Evolutionary conservation across 1,140 invertebrate species (phyloP).

Genomic region (Zaprionus ghesquierei): DNA sequence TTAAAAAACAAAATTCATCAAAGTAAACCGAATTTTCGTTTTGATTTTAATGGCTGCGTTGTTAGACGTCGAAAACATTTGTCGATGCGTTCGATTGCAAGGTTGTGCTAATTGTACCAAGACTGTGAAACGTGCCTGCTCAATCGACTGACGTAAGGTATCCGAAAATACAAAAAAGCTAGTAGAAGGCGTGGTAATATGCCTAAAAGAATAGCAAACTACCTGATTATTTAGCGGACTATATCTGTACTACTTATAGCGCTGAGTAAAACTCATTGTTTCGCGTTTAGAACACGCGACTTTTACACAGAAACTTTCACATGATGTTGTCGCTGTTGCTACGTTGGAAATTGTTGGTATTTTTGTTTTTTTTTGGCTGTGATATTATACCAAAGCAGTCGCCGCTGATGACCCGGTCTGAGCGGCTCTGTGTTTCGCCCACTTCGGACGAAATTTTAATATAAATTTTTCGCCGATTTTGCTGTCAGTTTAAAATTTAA

Average conservation of each 20-base stretch:
- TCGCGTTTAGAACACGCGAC: slow-evolving; percentile 38
- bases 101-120: slow-evolving; percentile 72
- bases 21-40: slow-evolving; percentile 9
- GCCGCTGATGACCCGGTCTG: slow-evolving; percentile 9
- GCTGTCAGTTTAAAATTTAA: not conserved
- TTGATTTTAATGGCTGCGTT: slow-evolving; percentile 2
- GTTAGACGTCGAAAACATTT: slow-evolving; percentile 18
- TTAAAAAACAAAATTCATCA: slow-evolving; percentile 10
- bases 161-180: slow-evolving; percentile 40
- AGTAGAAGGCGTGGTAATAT: slow-evolving; percentile 3
- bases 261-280: not conserved
- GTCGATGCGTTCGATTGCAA: slow-evolving; percentile 34
- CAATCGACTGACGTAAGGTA: slow-evolving; percentile 49
- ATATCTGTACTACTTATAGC: not conserved
- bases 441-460: slow-evolving; percentile 25
- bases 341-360: not conserved
- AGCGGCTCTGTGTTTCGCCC: slow-evolving; percentile 9
- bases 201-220: slow-evolving; percentile 52
- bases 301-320: slow-evolving; percentile 16
- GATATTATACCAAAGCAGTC: slow-evolving; percentile 50
- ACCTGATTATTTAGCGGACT: not conserved
- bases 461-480: slow-evolving; percentile 7
- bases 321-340: not conserved
- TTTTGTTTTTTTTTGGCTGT: slow-evolving; percentile 11
- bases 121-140: slow-evolving; percentile 33